phyloP scores from a whole-genome alignment of 2,113 vertebrate genomes.

The Chionomys nivalis region DNA sequence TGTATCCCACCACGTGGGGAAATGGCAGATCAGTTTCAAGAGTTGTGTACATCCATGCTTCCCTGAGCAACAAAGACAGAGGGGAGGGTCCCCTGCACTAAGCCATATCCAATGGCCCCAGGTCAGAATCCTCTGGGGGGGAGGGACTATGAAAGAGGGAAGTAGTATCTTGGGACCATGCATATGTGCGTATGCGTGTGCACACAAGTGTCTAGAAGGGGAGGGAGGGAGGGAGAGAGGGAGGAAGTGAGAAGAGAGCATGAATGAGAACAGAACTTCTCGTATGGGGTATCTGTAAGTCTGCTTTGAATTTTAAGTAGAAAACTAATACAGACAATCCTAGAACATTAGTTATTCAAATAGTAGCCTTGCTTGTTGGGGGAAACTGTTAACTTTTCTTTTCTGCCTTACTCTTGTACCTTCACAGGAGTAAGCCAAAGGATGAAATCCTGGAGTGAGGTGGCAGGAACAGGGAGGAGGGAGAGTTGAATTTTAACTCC shows the following conservation, averaged over 20 bases:
- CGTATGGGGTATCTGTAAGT: conserved; percentile 1
- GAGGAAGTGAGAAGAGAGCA: not conserved
- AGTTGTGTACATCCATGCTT: not conserved
- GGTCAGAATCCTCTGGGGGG: conserved; percentile 8
- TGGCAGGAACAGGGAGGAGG: too few species aligned
- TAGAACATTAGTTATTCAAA: not conserved
- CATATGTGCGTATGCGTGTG: not conserved
- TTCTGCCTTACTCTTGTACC: not conserved
- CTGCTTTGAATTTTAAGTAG: conserved; percentile 45
- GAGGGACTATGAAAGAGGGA: not conserved
- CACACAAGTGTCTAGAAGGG: too few species aligned
- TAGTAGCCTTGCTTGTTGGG: not conserved
- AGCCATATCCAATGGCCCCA: not conserved
- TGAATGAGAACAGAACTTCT: not conserved
- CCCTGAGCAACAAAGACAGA: not conserved
- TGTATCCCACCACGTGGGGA: not conserved
- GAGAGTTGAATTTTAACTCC: conserved; percentile 58
- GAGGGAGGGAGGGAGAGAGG: too few species aligned
- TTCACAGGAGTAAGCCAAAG: not conserved
- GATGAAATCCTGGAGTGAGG: not conserved
- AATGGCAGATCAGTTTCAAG: not conserved
- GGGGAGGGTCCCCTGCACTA: not conserved
- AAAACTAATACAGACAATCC: not conserved
- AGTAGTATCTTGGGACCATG: not conserved
- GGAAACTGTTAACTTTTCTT: not conserved